phyloP scores from a whole-genome alignment of 2,113 vertebrate genomes.

The Chaetops frenatus region DNA sequence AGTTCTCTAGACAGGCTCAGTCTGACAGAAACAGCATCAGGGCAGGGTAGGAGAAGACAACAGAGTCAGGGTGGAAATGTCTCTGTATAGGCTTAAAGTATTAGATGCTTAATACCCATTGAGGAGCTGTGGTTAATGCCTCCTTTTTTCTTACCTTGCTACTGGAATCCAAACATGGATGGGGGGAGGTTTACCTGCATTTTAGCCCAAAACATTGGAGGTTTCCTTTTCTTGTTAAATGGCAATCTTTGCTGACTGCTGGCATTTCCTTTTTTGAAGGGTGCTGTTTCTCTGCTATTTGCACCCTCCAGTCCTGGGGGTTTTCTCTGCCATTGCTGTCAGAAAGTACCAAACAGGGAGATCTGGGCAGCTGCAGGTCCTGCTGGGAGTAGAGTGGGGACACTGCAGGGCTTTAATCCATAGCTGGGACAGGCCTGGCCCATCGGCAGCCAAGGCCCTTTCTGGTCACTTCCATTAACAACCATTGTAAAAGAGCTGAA shows the following conservation, averaged over 20 bases:
- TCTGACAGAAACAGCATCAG: neutral
- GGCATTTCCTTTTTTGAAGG: accelerated
- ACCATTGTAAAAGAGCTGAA: accelerated
- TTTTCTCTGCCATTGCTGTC: neutral
- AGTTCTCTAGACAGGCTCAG: neutral
- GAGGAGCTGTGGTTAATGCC: neutral
- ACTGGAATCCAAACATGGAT: neutral
- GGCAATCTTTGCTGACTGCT: neutral
- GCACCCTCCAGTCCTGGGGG: neutral
- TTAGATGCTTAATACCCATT: neutral
- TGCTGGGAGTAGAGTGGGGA: neutral
- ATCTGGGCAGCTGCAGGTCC: neutral
- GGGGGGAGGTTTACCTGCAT: neutral
- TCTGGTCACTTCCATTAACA: neutral
- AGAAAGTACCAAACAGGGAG: neutral
- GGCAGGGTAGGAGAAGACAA: neutral
- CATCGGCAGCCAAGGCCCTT: neutral
- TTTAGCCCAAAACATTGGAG: neutral
- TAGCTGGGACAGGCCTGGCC: neutral
- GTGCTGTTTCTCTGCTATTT: neutral
- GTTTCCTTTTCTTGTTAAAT: neutral
- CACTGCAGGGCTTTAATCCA: neutral
- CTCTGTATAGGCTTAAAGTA: neutral
- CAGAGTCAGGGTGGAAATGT: neutral
- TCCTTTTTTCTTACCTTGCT: neutral